Evolutionary conservation across 2,113 vertebrate genomes (phyloP), one percentile per base, ranked within the genome.

Genomic region (Mormoops blainvillei): DNA sequence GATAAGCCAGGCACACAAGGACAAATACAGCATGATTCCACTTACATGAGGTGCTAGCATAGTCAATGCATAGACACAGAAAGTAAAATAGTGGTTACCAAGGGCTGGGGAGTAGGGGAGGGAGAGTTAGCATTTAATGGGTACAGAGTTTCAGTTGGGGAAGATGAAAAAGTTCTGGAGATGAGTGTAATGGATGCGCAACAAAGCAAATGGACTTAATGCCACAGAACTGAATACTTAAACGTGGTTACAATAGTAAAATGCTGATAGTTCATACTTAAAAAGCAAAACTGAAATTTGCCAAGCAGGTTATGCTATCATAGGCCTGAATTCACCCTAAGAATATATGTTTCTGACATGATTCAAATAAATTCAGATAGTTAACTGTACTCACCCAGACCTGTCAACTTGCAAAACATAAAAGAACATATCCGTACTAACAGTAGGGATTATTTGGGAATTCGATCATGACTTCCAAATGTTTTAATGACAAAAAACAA

Each of bases 261-360:
- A 73, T 65, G 56, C 36, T 50, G 43, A 76, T 33, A 26, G 38
- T 65, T 86, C 38, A 70, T 45, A 71, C 15, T 90, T 61, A 63
- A 77, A 84, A 96, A 89, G 36, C 36, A 54, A 85, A 91, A 83
- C 8, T 73, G 48, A 95, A 87, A 96, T 77, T 38, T 87, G 65
- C n/a, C 78, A 63, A 81, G 19, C 52, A 91, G n/a, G 26, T 63
- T 54, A 68, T 22, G 15, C 45, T 63, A 65, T 67, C 48, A 43
- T 5, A 70, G 38, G 76, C 12, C 7, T 48, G 38, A 92, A 77
- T 77, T 92, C 52, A 87, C 18, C 67, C 4, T 61, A 71, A 12
- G 24, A 94, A 33, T 28, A 26, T 41, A 85, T 45, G 43, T 71
- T 91, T 45, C 71, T 93, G 82, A 89, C 18, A 92, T 82, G 96